These are phyloP conservation scores for Drosophila prolongata DNA, from an alignment of 2,888 invertebrate genomes.

Conservation along the genomic window DNA sequence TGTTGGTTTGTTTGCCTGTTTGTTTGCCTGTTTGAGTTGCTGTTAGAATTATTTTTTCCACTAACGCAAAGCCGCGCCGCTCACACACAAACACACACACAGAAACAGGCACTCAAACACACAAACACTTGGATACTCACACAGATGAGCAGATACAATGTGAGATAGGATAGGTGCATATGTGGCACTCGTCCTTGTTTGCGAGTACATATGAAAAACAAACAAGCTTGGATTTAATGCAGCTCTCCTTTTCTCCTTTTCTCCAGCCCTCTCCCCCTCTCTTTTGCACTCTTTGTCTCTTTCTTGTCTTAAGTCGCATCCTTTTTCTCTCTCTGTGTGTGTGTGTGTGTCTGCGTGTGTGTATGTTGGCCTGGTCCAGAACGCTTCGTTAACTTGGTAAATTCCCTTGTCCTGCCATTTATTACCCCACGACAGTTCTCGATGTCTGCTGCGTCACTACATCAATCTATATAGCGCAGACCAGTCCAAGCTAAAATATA, in stretches of 20 bases:
- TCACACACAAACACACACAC: constrained; percentile 44
- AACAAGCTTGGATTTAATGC: constrained; percentile 79
- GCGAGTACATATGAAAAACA: constrained; percentile 76
- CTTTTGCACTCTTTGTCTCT: constrained; percentile 45
- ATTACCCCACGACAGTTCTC: constrained; percentile 42
- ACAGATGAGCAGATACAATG: constrained; percentile 16
- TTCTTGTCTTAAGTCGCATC: constrained; percentile 34
- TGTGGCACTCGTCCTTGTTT: constrained; percentile 65
- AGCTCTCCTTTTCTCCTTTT: constrained; percentile 40
- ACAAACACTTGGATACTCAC: constrained; percentile 24
- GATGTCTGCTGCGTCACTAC: constrained; percentile 12
- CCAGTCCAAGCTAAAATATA: not conserved
- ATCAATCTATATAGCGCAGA: constrained; percentile 19
- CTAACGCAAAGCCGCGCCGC: constrained; percentile 73
- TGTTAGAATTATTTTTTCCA: constrained; percentile 80
- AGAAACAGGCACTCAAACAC: constrained; percentile 4
- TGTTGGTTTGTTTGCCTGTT: constrained; percentile 71
- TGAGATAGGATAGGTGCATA: constrained; percentile 47
- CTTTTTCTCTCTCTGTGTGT: constrained; percentile 21
- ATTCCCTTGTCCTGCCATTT: constrained; percentile 46
- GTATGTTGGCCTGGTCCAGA: constrained; percentile 31
- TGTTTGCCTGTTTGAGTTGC: constrained; percentile 80
- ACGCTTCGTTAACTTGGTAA: constrained; percentile 47
- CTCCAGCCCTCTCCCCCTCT: not conserved
- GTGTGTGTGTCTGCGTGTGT: constrained; percentile 9